These are phyloP conservation scores for Myiotriccus ornatus DNA, from an alignment of 2,797 vertebrate species.

Conservation along the genomic window DNA sequence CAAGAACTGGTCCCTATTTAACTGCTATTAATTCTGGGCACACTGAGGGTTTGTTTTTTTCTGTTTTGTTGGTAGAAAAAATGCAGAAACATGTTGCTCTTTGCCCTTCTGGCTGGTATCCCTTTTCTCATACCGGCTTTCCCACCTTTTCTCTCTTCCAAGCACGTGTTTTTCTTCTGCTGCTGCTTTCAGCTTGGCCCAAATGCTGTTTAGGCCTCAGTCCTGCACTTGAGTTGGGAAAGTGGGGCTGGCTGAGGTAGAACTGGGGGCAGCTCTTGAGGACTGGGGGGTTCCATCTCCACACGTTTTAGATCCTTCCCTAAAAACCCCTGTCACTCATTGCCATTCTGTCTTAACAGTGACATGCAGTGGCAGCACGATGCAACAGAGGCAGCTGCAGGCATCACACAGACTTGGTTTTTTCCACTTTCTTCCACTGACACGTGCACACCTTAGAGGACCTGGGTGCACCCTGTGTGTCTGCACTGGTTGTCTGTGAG, in stretches of 20 bases:
- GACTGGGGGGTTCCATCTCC: background rate
- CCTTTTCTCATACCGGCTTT: background rate
- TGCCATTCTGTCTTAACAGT: background rate
- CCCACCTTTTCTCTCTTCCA: background rate
- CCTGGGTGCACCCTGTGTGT: background rate
- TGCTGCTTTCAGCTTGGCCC: background rate
- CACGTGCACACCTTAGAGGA: background rate
- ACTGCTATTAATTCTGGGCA: background rate
- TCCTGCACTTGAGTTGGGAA: background rate
- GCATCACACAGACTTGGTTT: background rate
- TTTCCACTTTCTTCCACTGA: background rate
- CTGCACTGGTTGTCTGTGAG: background rate
- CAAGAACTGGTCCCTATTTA: background rate
- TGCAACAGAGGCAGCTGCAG: background rate
- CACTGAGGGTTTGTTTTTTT: too few species aligned
- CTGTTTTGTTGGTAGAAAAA: background rate
- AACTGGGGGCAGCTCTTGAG: background rate
- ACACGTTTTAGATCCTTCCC: background rate
- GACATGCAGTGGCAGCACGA: conserved; percentile 17
- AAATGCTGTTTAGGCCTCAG: background rate
- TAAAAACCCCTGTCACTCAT: background rate
- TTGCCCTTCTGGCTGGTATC: background rate
- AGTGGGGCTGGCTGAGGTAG: background rate
- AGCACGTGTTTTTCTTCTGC: background rate
- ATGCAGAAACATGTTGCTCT: too few species aligned